A percentile compares a stretch with the other conserved stretches of the same genome.
Conservation (phyloP, 2,113 vertebrate genomes). For the Forbesichthys papilliferus region DNA sequence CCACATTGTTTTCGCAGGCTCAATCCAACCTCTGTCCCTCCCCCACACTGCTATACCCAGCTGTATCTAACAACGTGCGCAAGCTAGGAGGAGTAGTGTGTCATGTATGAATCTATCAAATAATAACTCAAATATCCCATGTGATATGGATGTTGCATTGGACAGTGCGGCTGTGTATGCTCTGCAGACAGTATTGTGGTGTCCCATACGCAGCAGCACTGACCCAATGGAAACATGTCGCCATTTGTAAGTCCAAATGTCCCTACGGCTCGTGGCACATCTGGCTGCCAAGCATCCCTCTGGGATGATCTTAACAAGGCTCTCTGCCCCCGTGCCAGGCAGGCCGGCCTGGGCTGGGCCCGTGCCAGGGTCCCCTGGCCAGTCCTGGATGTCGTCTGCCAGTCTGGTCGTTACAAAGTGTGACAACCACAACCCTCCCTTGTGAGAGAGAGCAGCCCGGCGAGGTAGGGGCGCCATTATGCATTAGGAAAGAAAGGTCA, state of each 20-base stretch:
- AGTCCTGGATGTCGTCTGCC: not conserved
- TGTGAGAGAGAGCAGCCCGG: not conserved
- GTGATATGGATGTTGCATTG: not conserved
- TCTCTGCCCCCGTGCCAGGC: conserved; percentile 26
- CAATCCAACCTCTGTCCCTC: no score
- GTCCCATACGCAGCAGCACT: not conserved
- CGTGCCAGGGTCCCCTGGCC: not conserved
- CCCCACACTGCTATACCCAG: no score
- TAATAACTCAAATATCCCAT: no score
- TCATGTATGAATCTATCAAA: no score
- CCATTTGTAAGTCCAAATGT: conserved; percentile 20
- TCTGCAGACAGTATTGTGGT: not conserved
- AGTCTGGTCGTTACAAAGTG: not conserved
- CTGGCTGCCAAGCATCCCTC: conserved; percentile 14
- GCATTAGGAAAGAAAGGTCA: no score
- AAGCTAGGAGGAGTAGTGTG: no score
- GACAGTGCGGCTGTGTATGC: not conserved
- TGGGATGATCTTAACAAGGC: conserved; percentile 12
- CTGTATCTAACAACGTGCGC: no score
- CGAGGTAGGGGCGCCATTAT: no score
- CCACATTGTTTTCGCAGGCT: no score
- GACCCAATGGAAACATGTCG: conserved; percentile 13
- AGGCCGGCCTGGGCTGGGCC: not conserved
- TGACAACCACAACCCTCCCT: no score
- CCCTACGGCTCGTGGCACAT: conserved; percentile 18